These are phyloP conservation scores for Oreochromis niloticus DNA, from an alignment of 2,113 vertebrate species.

Conservation along the genomic window DNA sequence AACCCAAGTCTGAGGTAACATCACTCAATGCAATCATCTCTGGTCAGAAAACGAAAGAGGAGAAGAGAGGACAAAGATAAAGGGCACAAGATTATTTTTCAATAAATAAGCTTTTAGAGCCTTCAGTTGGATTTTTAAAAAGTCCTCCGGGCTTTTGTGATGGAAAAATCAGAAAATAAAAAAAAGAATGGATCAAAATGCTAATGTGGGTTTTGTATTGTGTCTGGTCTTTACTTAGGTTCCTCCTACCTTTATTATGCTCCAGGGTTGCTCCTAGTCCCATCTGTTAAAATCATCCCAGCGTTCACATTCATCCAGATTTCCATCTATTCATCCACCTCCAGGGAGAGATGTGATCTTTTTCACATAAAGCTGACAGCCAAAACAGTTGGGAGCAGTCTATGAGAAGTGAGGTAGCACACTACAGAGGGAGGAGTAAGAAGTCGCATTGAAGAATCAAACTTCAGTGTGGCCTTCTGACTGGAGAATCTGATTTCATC, in stretches of 20 bases:
- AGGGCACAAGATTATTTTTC: constrained; percentile 63
- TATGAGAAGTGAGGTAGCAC: background rate
- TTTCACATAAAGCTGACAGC: background rate
- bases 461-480: background rate
- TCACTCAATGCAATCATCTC: constrained; percentile 55
- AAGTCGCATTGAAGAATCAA: background rate
- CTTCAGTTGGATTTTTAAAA: constrained; percentile 42
- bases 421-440: background rate
- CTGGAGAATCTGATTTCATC: background rate
- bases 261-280: background rate
- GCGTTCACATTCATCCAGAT: background rate
- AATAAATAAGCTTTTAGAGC: constrained; percentile 50
- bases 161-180: constrained; percentile 40
- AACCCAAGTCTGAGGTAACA: constrained; percentile 35
- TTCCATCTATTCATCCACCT: background rate
- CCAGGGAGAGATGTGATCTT: background rate
- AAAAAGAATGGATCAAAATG: constrained; percentile 32
- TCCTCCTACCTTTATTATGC: background rate
- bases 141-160: constrained; percentile 39
- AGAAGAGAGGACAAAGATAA: constrained; percentile 38
- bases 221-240: background rate
- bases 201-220: background rate
- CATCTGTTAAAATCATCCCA: background rate
- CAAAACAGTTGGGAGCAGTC: background rate
- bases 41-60: constrained; percentile 10